Percentiles rank a stretch among this genome's conserved stretches.
phyloP scores from a whole-genome alignment of 2,797 vertebrate genomes.

The Denticeps clupeoides region DNA sequence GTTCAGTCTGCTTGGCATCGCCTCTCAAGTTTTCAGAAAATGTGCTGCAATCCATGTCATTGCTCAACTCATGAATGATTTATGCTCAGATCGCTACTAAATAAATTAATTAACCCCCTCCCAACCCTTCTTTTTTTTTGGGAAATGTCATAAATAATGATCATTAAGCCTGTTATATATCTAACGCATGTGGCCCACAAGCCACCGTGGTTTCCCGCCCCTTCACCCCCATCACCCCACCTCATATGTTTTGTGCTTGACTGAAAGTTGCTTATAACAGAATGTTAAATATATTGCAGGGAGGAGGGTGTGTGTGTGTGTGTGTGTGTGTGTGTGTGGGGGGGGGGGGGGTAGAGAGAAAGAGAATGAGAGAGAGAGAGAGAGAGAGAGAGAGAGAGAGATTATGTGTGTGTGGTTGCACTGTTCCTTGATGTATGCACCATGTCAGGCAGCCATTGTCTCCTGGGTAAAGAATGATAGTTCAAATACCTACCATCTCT shows the following conservation, averaged over 20 bases:
- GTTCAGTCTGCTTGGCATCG: not conserved
- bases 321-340: not conserved
- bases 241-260: slow-evolving; percentile 52
- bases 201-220: not conserved
- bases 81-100: slow-evolving; percentile 2
- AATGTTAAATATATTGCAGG: slow-evolving; percentile 89
- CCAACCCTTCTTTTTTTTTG: too few relatives aligned
- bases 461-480: slow-evolving; percentile 97
- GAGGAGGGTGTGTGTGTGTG: slow-evolving; percentile 17
- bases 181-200: not conserved
- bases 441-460: slow-evolving; percentile 95
- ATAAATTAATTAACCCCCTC: slow-evolving; percentile 5
- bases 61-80: slow-evolving; percentile 1
- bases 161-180: not conserved
- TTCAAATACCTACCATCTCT: slow-evolving; percentile 99
- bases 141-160: slow-evolving; percentile 1
- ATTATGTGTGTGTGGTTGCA: slow-evolving; percentile 92
- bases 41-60: not conserved
- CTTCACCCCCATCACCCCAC: slow-evolving; percentile 1
- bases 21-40: not conserved
- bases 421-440: slow-evolving; percentile 94
- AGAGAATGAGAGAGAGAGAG: slow-evolving; percentile 6
- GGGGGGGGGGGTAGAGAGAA: slow-evolving; percentile 11
- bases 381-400: slow-evolving; percentile 47
- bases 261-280: slow-evolving; percentile 83